These are phyloP conservation scores for Platalea minor DNA, from an alignment of 2,797 vertebrate species.

Conservation along the genomic window DNA sequence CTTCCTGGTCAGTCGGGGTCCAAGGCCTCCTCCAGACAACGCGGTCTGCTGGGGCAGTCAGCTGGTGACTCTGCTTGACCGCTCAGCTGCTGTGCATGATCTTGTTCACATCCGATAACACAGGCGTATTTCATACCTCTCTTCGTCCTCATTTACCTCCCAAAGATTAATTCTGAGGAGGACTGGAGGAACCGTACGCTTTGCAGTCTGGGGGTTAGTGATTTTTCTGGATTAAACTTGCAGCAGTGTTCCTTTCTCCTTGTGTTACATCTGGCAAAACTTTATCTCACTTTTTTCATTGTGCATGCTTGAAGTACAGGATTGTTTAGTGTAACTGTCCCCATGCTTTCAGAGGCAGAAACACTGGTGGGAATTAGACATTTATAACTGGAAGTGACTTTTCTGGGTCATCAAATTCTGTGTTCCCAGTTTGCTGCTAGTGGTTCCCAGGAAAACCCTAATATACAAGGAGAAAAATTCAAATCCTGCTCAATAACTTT, in stretches of 20 bases:
- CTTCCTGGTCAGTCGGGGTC: background rate
- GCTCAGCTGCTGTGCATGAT: background rate
- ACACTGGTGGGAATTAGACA: background rate
- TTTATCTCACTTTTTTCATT: background rate
- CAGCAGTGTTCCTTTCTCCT: background rate
- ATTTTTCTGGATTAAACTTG: background rate
- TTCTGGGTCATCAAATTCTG: background rate
- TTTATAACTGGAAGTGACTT: background rate
- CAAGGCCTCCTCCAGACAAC: background rate
- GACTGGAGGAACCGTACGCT: background rate
- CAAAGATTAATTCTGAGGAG: background rate
- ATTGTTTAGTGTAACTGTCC: background rate
- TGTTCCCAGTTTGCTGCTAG: background rate
- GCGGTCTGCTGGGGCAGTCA: fast-evolving
- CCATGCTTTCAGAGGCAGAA: background rate
- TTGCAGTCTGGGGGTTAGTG: background rate
- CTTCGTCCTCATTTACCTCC: background rate
- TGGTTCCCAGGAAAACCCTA: background rate
- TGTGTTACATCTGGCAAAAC: background rate
- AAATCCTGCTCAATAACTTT: background rate
- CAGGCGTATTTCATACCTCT: background rate
- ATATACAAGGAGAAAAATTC: background rate
- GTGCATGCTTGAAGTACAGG: fast-evolving
- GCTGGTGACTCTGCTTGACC: background rate
- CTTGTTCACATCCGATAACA: background rate